Evolutionary conservation across 2,113 vertebrate genomes (phyloP).

Genomic region (Illadopsis cleaveri): DNA sequence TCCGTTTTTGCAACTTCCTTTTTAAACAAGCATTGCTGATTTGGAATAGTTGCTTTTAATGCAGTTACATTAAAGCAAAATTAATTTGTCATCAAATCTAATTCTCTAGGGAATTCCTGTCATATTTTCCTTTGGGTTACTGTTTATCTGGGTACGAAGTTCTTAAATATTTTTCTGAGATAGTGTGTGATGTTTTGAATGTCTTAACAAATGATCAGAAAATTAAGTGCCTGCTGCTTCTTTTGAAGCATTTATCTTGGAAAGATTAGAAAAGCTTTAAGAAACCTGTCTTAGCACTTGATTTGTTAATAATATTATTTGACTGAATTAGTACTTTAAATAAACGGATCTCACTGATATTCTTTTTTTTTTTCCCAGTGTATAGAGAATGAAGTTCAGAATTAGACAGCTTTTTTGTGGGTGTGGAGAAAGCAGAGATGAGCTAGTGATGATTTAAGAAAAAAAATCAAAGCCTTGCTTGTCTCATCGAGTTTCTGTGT

Average conservation of each 20-base stretch:
- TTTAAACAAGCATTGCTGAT: neutral
- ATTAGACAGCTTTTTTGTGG: constrained; percentile 41
- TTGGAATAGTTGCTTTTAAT: neutral
- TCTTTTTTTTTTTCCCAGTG: rapidly evolving
- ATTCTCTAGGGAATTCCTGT: neutral
- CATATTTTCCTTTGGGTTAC: neutral
- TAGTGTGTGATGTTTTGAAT: neutral
- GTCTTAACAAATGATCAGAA: neutral
- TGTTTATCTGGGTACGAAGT: rapidly evolving
- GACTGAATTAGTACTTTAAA: neutral
- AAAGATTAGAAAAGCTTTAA: neutral
- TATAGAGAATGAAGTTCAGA: neutral
- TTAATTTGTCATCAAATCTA: neutral
- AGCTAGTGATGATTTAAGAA: neutral
- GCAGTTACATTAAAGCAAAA: neutral
- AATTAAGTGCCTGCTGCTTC: neutral
- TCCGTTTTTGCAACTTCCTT: neutral
- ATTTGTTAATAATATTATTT: neutral
- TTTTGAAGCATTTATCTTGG: neutral
- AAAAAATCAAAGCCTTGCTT: neutral
- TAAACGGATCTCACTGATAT: neutral
- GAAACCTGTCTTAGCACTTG: neutral
- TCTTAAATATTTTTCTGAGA: neutral
- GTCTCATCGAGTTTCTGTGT: neutral
- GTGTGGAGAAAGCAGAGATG: constrained; percentile 10